Evolutionary conservation across 1,140 invertebrate genomes (phyloP), one percentile per base, ranked within the genome.

Genomic region (Bactericera cockerelli): DNA sequence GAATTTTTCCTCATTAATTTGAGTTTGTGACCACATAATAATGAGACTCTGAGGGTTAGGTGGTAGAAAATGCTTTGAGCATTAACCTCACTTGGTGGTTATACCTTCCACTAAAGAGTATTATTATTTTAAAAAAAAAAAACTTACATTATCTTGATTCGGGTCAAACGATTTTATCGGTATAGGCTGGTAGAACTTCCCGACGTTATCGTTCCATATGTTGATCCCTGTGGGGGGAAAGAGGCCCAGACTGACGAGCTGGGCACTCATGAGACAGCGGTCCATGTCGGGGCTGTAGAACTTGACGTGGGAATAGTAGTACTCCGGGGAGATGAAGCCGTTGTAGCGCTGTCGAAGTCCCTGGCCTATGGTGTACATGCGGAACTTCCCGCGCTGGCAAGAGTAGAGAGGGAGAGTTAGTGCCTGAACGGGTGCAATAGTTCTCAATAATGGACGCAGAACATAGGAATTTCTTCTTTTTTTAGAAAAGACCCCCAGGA

Each of bases 251-350:
- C 92, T 73, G 59, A 92, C 76, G 36, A 80, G 75, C 66, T 85
- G 79, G 0, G 86, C 87, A 69, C 88, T 93, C 82, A 89, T 89
- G 61, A 92, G 71, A 67, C 88, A 89, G 42, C 91, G 75, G 61
- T 90, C 84, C 4, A 78, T 75, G 65, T 85, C 83, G 13, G 78
- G 74, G 49, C 72, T 75, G 60, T 84, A 83, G 26, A 75, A 74
- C 59, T 70, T 73, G 42, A 49, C 19, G 42, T 49, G 6, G 4
- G 4, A 4, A n/a, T 49, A 49, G 54, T 62, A 63, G 31, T 74
- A 73, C 4, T 63, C 61, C 16, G 36, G 56, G 49, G 33, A 67
- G 1, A 75, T 63, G 56, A 72, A 74, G 24, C 64, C 65, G 33
- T 62, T 57, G 64, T 78, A 78, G 21, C 69, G 64, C 1, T 64